These are phyloP conservation scores for Glossosoma conforme DNA, from an alignment of 1,140 invertebrate genomes.

Conservation along the genomic window DNA sequence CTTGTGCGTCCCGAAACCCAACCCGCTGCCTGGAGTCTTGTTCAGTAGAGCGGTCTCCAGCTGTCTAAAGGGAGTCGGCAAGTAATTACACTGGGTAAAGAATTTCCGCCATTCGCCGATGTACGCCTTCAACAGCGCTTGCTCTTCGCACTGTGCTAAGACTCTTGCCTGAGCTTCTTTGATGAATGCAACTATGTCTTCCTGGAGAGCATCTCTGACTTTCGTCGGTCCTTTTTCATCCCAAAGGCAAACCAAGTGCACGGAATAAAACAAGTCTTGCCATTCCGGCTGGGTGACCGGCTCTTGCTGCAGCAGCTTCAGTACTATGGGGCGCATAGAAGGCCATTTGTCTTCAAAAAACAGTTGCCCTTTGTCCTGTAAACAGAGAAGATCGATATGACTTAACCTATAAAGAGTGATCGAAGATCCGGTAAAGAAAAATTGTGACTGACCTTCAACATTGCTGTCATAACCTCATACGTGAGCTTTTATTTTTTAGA, in stretches of 20 bases:
- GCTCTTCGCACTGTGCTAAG: constrained; percentile 86
- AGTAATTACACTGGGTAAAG: constrained; percentile 94
- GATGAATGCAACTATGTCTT: constrained; percentile 93
- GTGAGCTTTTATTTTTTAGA: constrained; percentile 1
- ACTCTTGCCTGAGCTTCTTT: constrained; percentile 88
- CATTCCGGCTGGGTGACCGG: constrained; percentile 90
- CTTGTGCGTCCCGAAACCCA: constrained; percentile 50
- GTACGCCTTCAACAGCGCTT: constrained; percentile 91
- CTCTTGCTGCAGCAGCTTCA: constrained; percentile 90
- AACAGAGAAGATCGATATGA: constrained; percentile 33
- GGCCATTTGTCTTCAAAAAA: constrained; percentile 96
- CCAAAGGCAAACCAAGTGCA: constrained; percentile 93
- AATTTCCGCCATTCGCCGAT: constrained; percentile 97
- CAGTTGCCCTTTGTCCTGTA: constrained; percentile 60
- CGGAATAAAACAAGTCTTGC: constrained; percentile 95
- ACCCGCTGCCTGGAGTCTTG: constrained; percentile 40
- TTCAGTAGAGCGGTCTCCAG: constrained; percentile 74
- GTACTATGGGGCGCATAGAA: constrained; percentile 84
- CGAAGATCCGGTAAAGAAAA: background rate
- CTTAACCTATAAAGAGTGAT: constrained; percentile 20
- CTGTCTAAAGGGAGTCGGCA: constrained; percentile 93
- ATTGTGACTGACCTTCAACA: constrained; percentile 20
- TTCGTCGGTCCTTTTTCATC: constrained; percentile 91
- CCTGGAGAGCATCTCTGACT: constrained; percentile 80
- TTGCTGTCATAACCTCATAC: constrained; percentile 20